Evolutionary conservation across 2,113 vertebrate genomes (phyloP).

Genomic region (Larimichthys crocea): DNA sequence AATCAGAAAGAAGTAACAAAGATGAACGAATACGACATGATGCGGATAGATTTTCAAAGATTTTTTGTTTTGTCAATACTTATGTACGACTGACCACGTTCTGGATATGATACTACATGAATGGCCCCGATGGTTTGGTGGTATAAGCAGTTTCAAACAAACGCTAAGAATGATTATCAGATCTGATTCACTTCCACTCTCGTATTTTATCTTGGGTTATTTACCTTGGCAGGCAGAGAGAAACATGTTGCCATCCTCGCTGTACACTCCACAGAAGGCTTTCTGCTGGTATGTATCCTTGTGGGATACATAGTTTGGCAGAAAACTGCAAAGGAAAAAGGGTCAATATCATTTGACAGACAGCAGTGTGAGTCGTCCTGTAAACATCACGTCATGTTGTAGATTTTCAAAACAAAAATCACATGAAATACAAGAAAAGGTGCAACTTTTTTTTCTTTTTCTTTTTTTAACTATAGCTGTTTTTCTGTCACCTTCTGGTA

Average conservation of each 20-base stretch:
- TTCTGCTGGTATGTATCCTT: conserved; percentile 92
- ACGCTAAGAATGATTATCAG: conserved; percentile 11
- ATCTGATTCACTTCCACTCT: conserved; percentile 42
- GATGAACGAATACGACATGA: not conserved
- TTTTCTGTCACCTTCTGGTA: not conserved
- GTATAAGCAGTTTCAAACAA: conserved; percentile 23
- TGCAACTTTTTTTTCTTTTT: too few relatives aligned
- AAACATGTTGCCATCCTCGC: conserved; percentile 89
- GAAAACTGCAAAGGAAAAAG: conserved; percentile 85
- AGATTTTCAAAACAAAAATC: not conserved
- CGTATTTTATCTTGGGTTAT: conserved; percentile 29
- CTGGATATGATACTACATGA: not conserved
- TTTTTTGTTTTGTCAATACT: not conserved
- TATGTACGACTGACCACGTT: not conserved
- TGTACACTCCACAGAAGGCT: conserved; percentile 94
- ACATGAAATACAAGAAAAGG: not conserved
- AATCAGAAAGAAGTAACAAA: not conserved
- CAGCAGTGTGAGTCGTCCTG: conserved; percentile 9
- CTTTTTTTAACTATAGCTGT: too few relatives aligned
- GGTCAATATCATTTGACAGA: conserved; percentile 32
- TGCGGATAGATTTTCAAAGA: not conserved
- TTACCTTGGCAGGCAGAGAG: conserved; percentile 95
- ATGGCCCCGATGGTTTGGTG: not conserved
- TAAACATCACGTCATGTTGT: conserved; percentile 7
- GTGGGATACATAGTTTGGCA: conserved; percentile 90